Conservation (phyloP, 2,797 vertebrate genomes). For the Balearica regulorum region DNA sequence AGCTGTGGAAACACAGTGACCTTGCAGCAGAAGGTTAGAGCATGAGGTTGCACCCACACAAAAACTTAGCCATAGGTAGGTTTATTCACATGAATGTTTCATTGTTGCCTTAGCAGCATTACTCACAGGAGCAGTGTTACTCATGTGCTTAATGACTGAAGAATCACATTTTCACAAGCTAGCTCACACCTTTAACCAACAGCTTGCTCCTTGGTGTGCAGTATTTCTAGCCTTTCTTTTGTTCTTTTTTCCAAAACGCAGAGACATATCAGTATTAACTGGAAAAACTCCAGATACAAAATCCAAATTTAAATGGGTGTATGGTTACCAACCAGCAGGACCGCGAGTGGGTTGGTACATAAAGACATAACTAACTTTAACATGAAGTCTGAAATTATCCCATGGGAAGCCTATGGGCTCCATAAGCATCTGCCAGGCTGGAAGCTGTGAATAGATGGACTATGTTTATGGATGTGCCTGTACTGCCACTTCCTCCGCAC, state of each 20-base stretch:
- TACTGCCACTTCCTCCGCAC: background rate
- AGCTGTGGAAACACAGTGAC: conserved; percentile 25
- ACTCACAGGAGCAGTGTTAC: background rate
- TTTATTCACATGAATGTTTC: background rate
- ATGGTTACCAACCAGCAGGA: background rate
- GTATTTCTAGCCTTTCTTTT: background rate
- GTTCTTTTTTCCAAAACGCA: background rate
- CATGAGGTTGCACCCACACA: background rate
- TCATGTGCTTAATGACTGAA: background rate
- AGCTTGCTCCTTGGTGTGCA: background rate
- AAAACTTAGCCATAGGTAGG: background rate
- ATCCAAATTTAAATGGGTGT: background rate
- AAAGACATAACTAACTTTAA: background rate
- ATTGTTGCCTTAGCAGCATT: background rate
- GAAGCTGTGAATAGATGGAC: background rate
- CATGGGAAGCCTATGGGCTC: background rate
- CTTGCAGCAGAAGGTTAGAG: conserved; percentile 1
- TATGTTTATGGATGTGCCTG: background rate
- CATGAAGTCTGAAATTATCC: background rate
- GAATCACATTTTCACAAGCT: fast-evolving
- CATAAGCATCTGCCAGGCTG: background rate
- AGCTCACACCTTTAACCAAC: background rate
- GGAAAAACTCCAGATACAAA: background rate
- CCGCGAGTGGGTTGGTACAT: background rate
- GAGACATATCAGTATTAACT: background rate